Conservation (phyloP, 2,113 vertebrate genomes). For the Cacatua alba region DNA sequence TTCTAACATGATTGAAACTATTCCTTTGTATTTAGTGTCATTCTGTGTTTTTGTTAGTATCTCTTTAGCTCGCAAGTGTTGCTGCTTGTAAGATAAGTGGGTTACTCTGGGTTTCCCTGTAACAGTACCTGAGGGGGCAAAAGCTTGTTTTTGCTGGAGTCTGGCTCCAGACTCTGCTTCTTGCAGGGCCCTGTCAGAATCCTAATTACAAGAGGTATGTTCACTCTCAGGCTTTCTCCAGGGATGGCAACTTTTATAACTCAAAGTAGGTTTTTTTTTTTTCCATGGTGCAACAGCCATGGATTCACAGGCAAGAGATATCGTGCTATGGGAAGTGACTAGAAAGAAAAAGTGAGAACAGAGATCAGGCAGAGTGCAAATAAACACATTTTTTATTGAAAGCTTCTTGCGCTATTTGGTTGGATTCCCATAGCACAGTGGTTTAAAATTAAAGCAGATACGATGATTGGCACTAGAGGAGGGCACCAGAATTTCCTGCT, state of each 20-base stretch:
- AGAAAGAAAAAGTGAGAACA: neutral
- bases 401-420: neutral
- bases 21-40: conserved; percentile 20
- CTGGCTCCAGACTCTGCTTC: neutral
- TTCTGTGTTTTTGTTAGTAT: neutral
- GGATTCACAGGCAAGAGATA: neutral
- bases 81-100: neutral
- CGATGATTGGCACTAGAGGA: neutral
- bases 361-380: neutral
- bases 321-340: neutral
- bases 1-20: neutral
- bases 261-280: neutral
- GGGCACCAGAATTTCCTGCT: neutral
- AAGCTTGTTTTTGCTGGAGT: neutral
- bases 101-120: conserved; percentile 2
- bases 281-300: neutral
- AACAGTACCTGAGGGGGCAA: neutral
- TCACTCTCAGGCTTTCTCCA: neutral
- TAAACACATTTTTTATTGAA: neutral
- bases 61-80: neutral
- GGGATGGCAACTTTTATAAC: neutral
- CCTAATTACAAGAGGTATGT: neutral
- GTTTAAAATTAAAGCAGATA: neutral
- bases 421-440: neutral
- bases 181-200: neutral